Base-by-base conservation (phyloP, 2,797 vertebrate species). In the Champsocephalus esox region DNA sequence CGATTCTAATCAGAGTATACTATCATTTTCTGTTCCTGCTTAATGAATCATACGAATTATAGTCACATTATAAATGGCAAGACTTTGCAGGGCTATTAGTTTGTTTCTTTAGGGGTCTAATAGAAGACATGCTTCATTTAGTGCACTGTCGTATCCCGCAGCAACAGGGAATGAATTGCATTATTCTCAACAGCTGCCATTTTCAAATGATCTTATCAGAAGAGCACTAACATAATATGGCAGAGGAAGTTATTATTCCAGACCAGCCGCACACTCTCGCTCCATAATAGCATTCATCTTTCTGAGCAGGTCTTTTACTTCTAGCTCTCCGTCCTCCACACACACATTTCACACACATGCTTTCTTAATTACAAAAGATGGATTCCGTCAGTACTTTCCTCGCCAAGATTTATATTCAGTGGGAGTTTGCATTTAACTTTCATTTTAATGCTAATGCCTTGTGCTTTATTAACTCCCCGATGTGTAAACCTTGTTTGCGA, bases 41-140 rank as follows among this genome's bases (percentile, higher is more conserved):
- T 98, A 99, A 99, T 99, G 98, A 99, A 99, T 99, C 98, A 99
- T 99, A 96, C 92, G 96, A 99, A 98, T 99, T 98, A 98, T 94
- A 96, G 96, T 95, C 96, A 97, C 96, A 96, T 98, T 98, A 98
- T 96, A 99, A 99, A 99, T 98, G 97, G 94, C 94, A 96, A 96
- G 96, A 95, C 94, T 96, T 95, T 96, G 95, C 96, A 98, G 96
- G 90, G 95, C 97, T 99, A 99, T 99, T 99, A 99, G 97, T 97
- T 98, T 97, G 96, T 98, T 99, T 99, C 97, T 98, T 96, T 97
- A 97, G 97, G 98, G 96, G 95, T 97, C 97, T 97, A 97, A 98
- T 97, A 96, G 96, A 97, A 97, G 96, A 95, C 93, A 97, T 92
- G 96, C 96, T 97, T 97, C 97, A 96, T 96, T 96, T 96, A 95